These are phyloP conservation scores for Berghia stephanieae DNA, from an alignment of 1,140 invertebrate genomes.

Conservation along the genomic window DNA sequence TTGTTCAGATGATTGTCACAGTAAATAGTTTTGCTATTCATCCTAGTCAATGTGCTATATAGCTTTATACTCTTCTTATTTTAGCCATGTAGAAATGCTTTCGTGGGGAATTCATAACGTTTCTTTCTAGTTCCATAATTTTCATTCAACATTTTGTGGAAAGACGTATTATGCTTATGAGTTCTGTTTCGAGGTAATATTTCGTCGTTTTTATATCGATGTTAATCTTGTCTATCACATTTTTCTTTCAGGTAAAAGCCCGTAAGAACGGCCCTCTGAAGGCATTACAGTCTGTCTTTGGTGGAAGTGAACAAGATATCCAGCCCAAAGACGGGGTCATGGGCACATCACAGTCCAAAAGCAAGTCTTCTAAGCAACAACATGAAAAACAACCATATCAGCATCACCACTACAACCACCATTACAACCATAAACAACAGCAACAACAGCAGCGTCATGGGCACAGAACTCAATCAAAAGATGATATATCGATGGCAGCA, in stretches of 20 bases:
- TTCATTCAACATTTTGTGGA: too few relatives aligned
- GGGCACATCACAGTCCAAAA: too few relatives aligned
- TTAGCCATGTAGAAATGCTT: too few relatives aligned
- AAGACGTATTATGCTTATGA: background rate
- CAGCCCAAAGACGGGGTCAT: too few relatives aligned
- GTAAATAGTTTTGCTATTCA: too few relatives aligned
- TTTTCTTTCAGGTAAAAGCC: constrained; percentile 41
- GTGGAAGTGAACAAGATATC: too few relatives aligned
- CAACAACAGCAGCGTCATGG: background rate
- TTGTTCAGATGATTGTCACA: too few relatives aligned
- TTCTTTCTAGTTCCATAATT: too few relatives aligned
- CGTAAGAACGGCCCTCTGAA: constrained; percentile 55
- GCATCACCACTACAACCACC: background rate
- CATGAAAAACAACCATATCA: background rate
- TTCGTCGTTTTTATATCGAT: background rate
- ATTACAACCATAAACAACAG: background rate
- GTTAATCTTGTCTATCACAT: background rate
- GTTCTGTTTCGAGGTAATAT: background rate
- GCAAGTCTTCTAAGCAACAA: background rate
- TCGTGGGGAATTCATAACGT: too few relatives aligned
- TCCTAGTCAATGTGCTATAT: too few relatives aligned
- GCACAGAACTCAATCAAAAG: constrained; percentile 28
- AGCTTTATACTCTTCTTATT: too few relatives aligned
- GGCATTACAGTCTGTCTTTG: constrained; percentile 46
- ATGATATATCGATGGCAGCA: constrained; percentile 31